Conservation (phyloP, 2,113 vertebrate genomes). For the Gymnobelideus leadbeateri region DNA sequence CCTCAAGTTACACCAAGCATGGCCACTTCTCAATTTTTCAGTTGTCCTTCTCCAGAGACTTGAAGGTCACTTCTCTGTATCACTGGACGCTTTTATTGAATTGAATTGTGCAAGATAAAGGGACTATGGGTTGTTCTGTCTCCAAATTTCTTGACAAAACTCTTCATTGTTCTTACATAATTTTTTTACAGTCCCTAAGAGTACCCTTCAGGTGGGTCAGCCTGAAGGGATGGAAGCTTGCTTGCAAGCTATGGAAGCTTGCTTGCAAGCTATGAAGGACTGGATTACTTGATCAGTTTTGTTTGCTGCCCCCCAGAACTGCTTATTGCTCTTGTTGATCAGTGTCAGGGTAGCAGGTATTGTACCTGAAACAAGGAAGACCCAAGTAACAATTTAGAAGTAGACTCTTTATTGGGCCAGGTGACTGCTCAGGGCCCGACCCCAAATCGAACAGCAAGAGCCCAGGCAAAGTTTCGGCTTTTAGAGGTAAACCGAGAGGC, state of each 20-base stretch:
- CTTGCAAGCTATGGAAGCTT: constrained; percentile 90
- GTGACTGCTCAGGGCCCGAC: no score
- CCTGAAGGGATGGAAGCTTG: constrained; percentile 94
- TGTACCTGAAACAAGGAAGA: no score
- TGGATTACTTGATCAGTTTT: constrained; percentile 91
- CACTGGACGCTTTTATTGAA: constrained; percentile 86
- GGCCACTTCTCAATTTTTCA: constrained; percentile 87
- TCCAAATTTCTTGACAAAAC: constrained; percentile 99
- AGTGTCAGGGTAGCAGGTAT: neutral
- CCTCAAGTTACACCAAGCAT: constrained; percentile 88
- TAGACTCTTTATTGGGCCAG: no score
- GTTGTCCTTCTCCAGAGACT: constrained; percentile 88
- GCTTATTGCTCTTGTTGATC: neutral
- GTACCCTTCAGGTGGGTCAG: constrained; percentile 99
- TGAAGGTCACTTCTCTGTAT: constrained; percentile 90
- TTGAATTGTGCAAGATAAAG: constrained; percentile 85
- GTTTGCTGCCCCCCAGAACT: neutral
- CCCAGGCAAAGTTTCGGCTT: no score
- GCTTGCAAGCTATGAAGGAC: constrained; percentile 90
- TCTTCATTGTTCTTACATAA: constrained; percentile 99
- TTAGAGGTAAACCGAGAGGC: no score
- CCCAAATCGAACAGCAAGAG: no score
- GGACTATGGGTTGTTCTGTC: constrained; percentile 98
- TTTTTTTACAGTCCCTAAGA: constrained; percentile 99
- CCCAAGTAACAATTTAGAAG: no score